Percentiles rank a stretch among this genome's conserved stretches.
Evolutionary conservation across 2,113 vertebrate genomes (phyloP).

Genomic region (Callaeas wilsoni): DNA sequence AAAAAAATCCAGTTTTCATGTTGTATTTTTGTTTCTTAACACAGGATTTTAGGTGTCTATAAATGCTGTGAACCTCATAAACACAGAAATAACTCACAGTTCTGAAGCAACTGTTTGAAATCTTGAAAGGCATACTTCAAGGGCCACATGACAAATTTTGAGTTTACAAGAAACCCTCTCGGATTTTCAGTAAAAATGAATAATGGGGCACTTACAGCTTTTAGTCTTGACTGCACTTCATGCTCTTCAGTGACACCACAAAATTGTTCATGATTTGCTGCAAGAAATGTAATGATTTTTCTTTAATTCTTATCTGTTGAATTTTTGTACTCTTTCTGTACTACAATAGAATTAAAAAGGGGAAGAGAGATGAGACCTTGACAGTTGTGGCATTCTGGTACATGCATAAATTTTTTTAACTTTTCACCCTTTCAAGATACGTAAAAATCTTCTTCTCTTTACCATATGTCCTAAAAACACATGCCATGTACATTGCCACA

Average conservation of each 20-base stretch:
- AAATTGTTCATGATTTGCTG: conserved; percentile 6
- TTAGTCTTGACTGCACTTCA: background rate
- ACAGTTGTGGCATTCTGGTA: background rate
- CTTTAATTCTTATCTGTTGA: conserved; percentile 19
- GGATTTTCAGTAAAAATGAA: conserved; percentile 29
- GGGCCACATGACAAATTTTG: background rate
- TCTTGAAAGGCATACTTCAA: background rate
- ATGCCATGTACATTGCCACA: background rate
- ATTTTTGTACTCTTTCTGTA: background rate
- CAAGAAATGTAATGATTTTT: conserved; percentile 20
- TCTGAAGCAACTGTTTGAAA: background rate
- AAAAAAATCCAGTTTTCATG: background rate
- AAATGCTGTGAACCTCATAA: background rate
- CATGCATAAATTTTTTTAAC: background rate
- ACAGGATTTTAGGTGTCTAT: background rate
- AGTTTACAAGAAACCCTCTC: background rate
- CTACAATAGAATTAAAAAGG: background rate
- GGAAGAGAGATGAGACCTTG: conserved; percentile 6
- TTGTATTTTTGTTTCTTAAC: background rate
- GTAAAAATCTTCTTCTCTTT: background rate
- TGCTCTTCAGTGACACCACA: background rate
- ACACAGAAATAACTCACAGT: background rate
- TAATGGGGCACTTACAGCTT: conserved; percentile 18
- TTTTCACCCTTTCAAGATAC: background rate
- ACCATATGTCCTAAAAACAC: background rate